These are phyloP conservation scores for Littorina saxatilis DNA, from an alignment of 1,140 invertebrate species.

Conservation along the genomic window DNA sequence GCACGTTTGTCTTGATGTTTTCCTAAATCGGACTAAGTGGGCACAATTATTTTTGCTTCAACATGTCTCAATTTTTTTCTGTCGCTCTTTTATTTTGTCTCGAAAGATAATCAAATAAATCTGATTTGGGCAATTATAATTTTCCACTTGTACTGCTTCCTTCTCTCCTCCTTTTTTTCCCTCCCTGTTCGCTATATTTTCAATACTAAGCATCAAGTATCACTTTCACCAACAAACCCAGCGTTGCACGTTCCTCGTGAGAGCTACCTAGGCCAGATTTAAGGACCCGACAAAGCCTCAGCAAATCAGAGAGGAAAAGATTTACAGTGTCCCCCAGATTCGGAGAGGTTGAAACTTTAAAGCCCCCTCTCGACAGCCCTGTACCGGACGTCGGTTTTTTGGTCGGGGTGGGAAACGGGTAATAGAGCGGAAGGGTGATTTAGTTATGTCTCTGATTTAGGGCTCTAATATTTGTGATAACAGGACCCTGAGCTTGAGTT, in stretches of 20 bases:
- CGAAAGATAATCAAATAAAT: too few species aligned
- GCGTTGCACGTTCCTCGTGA: too few species aligned
- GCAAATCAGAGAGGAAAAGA: not conserved
- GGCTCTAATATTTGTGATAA: constrained; percentile 28
- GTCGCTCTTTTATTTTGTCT: too few species aligned
- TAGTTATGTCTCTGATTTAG: constrained; percentile 15
- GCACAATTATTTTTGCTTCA: too few species aligned
- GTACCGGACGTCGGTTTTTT: not conserved
- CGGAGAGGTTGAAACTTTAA: not conserved
- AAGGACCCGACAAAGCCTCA: not conserved
- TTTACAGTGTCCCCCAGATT: not conserved
- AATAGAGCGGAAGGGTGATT: constrained; percentile 1
- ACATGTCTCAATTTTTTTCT: too few species aligned
- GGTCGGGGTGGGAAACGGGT: not conserved
- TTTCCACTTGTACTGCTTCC: not conserved
- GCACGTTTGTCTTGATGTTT: too few species aligned
- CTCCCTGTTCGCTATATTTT: not conserved
- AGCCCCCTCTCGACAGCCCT: not conserved
- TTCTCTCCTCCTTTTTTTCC: not conserved
- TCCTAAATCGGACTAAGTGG: too few species aligned
- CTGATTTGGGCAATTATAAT: too few species aligned
- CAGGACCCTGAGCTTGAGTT: not conserved
- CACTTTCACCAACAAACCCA: too few species aligned
- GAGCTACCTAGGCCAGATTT: too few species aligned
- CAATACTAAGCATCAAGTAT: too few species aligned